Evolutionary conservation across 2,797 vertebrate species (phyloP).

Genomic region (Onychomys torridus): DNA sequence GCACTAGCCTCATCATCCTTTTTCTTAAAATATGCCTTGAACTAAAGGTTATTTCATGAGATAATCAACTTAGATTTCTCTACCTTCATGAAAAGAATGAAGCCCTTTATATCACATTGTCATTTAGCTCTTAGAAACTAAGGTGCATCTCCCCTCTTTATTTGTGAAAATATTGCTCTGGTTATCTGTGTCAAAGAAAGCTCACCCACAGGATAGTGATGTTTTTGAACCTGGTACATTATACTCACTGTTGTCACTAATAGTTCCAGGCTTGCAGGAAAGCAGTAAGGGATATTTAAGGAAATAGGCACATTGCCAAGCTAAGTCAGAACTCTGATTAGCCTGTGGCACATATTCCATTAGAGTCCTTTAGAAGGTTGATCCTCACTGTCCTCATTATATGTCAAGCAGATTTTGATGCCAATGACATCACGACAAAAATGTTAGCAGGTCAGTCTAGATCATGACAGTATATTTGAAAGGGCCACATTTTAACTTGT

Average conservation of each 20-base stretch:
- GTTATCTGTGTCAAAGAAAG: not conserved
- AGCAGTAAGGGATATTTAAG: not conserved
- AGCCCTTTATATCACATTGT: not conserved
- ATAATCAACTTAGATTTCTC: not conserved
- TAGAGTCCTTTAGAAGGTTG: not conserved
- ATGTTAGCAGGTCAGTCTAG: not conserved
- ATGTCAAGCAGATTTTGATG: conserved; percentile 13
- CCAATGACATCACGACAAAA: not conserved
- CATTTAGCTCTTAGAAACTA: not conserved
- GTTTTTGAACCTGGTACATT: not conserved
- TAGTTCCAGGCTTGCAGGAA: not conserved
- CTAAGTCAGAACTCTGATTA: not conserved
- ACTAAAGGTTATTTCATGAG: not conserved
- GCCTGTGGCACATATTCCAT: not conserved
- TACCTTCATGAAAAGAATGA: not conserved
- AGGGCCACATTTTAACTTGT: not conserved
- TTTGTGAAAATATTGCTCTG: not conserved
- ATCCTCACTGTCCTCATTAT: not conserved
- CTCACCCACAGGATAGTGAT: too few species aligned
- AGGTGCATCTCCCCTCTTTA: not conserved
- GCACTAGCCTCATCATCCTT: not conserved
- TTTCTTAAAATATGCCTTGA: not conserved
- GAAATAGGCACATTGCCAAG: not conserved
- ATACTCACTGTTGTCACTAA: not conserved
- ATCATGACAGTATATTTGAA: not conserved